A percentile compares a stretch with the other conserved stretches of the same genome.
Evolutionary conservation across 1,140 invertebrate genomes (phyloP).

Genomic region (Nebria ingens): DNA sequence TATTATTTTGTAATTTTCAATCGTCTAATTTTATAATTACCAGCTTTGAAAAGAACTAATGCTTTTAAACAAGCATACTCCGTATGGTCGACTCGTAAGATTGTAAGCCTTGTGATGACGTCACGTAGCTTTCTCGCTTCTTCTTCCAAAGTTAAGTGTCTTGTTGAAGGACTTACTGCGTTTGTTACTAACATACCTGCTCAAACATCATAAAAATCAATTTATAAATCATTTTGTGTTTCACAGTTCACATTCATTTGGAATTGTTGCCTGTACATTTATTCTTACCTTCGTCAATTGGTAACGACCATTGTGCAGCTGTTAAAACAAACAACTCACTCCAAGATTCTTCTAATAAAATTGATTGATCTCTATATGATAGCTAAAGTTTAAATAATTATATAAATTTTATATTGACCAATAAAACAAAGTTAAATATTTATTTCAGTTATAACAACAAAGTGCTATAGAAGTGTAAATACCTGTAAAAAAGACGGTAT

Average conservation of each 20-base stretch:
- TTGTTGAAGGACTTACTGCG: slow-evolving; percentile 28
- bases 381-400: slow-evolving; percentile 39
- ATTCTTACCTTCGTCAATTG: slow-evolving; percentile 60
- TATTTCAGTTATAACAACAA: slow-evolving; percentile 1
- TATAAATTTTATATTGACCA: background rate
- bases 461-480: slow-evolving; percentile 17
- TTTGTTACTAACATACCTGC: slow-evolving; percentile 31
- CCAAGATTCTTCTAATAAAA: slow-evolving; percentile 69
- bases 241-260: background rate
- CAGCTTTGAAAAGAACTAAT: slow-evolving; percentile 69
- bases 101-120: slow-evolving; percentile 49
- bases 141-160: slow-evolving; percentile 33
- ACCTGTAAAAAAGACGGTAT: slow-evolving; percentile 65
- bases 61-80: slow-evolving; percentile 79
- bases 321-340: slow-evolving; percentile 75
- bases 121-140: slow-evolving; percentile 40
- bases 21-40: slow-evolving; percentile 35
- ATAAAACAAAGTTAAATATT: background rate
- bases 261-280: background rate
- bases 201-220: slow-evolving; percentile 16
- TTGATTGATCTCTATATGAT: slow-evolving; percentile 56
- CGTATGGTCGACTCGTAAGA: slow-evolving; percentile 62
- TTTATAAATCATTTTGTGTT: slow-evolving; percentile 11
- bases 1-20: slow-evolving; percentile 12
- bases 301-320: slow-evolving; percentile 66